A percentile compares a stretch with the other conserved stretches of the same genome.
These are phyloP conservation scores for Colaptes auratus DNA, from an alignment of 2,113 vertebrate species.

Conservation along the genomic window DNA sequence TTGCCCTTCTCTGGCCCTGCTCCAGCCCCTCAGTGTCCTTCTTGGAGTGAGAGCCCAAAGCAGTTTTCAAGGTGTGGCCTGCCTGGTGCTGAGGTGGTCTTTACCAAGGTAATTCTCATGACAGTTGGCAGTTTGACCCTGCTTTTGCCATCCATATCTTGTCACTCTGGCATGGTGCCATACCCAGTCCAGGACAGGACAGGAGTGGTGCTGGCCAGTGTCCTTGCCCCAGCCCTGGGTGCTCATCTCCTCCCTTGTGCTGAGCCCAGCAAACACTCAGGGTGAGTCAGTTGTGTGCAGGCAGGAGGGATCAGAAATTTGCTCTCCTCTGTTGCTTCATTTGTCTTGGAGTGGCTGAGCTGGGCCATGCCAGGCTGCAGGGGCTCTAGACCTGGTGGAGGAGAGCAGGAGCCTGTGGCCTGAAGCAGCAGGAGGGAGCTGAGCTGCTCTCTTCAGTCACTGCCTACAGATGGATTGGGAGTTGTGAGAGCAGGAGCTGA, in stretches of 20 bases:
- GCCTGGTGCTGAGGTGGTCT: no score
- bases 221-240: neutral
- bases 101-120: neutral
- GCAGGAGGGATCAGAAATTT: neutral
- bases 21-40: no score
- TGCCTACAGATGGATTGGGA: neutral
- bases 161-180: accelerated
- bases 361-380: neutral
- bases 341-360: neutral
- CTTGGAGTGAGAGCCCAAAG: no score
- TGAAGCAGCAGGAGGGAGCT: neutral
- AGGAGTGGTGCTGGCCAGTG: neutral
- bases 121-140: neutral
- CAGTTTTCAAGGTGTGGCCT: no score
- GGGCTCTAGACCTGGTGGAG: neutral
- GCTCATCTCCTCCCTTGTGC: neutral
- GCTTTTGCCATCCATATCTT: neutral
- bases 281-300: neutral
- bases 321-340: neutral
- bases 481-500: neutral
- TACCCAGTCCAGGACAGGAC: accelerated
- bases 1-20: no score
- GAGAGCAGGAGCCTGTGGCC: neutral
- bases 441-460: neutral
- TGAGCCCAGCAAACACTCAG: neutral